Percentiles rank a stretch among this genome's conserved stretches.
Conservation (phyloP, 2,113 vertebrate species). For the Ginglymostoma cirratum region DNA sequence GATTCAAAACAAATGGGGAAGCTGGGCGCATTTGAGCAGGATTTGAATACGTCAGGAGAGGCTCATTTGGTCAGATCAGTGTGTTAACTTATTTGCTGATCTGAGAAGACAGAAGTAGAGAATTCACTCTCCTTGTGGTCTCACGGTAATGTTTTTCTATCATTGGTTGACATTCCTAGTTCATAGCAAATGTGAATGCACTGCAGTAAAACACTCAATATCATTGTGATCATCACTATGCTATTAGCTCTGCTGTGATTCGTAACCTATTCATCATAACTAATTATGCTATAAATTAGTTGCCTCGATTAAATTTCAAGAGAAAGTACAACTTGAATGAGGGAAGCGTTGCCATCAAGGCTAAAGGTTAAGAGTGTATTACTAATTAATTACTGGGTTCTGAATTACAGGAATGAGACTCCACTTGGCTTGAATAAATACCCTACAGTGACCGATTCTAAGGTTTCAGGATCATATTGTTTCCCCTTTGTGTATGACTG, state of each 20-base stretch:
- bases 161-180: too few relatives aligned
- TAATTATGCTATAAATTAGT: conserved; percentile 19
- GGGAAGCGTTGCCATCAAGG: background rate
- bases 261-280: background rate
- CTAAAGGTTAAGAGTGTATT: background rate
- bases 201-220: conserved; percentile 4
- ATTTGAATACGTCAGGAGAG: background rate
- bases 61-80: background rate
- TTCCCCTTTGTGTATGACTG: background rate
- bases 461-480: background rate
- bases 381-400: conserved; percentile 12
- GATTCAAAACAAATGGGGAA: background rate
- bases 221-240: background rate
- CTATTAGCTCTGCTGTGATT: background rate
- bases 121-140: background rate
- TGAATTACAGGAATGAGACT: conserved; percentile 27
- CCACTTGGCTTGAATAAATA: background rate
- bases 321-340: background rate
- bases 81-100: background rate
- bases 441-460: background rate
- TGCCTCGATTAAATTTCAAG: conserved; percentile 3
- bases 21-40: background rate
- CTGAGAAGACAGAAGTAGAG: background rate
- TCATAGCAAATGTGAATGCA: background rate
- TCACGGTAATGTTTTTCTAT: too few relatives aligned